phyloP scores from a whole-genome alignment of 2,888 invertebrate species.

The Glyphotaelius pellucidus region DNA sequence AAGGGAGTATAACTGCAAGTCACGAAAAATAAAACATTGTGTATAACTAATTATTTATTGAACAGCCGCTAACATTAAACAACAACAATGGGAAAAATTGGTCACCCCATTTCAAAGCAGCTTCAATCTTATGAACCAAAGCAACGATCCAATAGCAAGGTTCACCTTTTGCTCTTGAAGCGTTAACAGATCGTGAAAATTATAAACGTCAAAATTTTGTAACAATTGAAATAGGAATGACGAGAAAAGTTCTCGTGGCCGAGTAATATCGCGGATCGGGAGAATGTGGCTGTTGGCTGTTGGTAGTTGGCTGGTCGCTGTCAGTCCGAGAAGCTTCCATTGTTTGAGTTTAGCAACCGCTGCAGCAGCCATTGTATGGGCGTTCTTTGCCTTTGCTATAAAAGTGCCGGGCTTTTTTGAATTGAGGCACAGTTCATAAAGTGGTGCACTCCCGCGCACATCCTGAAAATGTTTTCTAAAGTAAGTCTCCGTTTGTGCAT shows the following conservation, averaged over 20 bases:
- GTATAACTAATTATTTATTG: background rate
- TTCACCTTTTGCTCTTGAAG: constrained; percentile 36
- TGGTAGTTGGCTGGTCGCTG: background rate
- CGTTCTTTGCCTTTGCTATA: constrained; percentile 35
- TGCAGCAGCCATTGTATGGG: constrained; percentile 59
- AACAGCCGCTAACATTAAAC: background rate
- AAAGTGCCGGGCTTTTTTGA: constrained; percentile 52
- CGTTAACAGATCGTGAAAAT: constrained; percentile 54
- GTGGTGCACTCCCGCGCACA: constrained; percentile 49
- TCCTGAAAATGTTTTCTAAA: constrained; percentile 55
- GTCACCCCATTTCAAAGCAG: background rate
- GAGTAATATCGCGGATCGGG: constrained; percentile 20
- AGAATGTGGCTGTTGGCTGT: constrained; percentile 2
- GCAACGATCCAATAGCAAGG: constrained; percentile 26
- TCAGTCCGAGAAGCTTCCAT: constrained; percentile 53
- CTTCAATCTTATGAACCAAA: background rate
- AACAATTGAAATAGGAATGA: constrained; percentile 58
- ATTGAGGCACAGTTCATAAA: constrained; percentile 54
- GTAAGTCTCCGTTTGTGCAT: constrained; percentile 54
- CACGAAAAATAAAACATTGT: background rate
- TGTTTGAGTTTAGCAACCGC: constrained; percentile 55
- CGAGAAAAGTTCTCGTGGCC: constrained; percentile 56
- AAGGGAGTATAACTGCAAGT: background rate
- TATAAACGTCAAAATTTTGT: constrained; percentile 48
- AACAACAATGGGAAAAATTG: background rate